These are phyloP conservation scores for Idaea aversata DNA, from an alignment of 2,888 invertebrate species.

Conservation along the genomic window DNA sequence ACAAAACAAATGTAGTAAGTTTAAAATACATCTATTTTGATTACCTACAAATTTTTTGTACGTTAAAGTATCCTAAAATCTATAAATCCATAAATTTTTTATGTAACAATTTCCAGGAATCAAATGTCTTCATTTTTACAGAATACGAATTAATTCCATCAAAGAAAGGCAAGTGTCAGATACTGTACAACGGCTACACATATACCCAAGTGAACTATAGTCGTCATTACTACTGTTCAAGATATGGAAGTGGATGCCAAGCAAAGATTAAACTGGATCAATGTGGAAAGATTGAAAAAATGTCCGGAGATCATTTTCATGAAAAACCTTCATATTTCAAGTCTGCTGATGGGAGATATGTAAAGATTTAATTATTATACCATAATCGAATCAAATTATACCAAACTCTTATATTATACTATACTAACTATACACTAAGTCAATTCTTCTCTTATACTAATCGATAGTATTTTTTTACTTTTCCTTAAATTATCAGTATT, in stretches of 20 bases:
- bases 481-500: no score
- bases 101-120: no score
- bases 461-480: no score
- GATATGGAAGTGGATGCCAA: not conserved
- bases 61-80: no score
- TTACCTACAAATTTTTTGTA: no score
- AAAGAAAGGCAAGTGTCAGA: not conserved
- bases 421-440: no score
- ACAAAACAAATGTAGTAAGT: no score
- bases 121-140: not conserved
- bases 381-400: no score
- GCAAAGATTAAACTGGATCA: not conserved
- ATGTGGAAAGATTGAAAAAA: slow-evolving; percentile 9
- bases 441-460: no score
- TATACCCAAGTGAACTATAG: slow-evolving; percentile 27
- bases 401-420: no score
- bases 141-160: slow-evolving; percentile 7
- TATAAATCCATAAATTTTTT: no score
- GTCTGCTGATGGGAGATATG: slow-evolving; percentile 8
- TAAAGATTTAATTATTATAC: slow-evolving; percentile 7
- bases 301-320: slow-evolving; percentile 9
- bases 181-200: not conserved
- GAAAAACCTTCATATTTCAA: slow-evolving; percentile 6
- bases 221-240: slow-evolving; percentile 20
- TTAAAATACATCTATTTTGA: no score